Base-by-base conservation (phyloP, 2,888 invertebrate species). In the Drosophila differens region DNA sequence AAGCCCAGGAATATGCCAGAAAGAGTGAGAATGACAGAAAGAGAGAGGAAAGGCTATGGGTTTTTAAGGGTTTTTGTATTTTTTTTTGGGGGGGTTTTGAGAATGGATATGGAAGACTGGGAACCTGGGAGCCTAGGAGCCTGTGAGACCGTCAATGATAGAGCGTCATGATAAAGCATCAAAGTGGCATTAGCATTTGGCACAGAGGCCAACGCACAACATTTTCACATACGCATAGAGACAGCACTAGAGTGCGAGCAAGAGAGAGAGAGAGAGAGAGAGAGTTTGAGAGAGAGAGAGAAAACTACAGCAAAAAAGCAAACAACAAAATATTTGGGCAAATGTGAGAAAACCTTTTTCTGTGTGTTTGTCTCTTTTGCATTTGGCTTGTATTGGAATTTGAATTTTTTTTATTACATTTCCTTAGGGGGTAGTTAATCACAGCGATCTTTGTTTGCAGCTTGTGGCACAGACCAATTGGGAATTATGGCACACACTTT, bases 131-230 rank as follows among this genome's bases (percentile, higher is more conserved):
- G 14, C n/a, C 32, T 44, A 57, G 32, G 28, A 51, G 25, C 54
- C 30, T 22, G 44, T 28, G 51, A 51, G 44, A 61, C 59, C 74
- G 64, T 65, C 82, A 74, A 62, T 74, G 82, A 79, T 74, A 82
- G 74, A 82, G 82, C 74, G 51, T 33, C 64, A 57, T 60, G 82
- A 79, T 79, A 80, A 82, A 80, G 59, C 77, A 67, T 35, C 66
- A 52, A 54, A 61, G 62, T 52, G 62, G 65, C 77, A 72, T 80
- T 72, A 70, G 61, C 68, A 76, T 70, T 54, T 41, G 62, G 59
- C 68, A 73, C 30, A 54, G 47, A 47, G 30, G 61, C 53, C 60
- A 60, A 61, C 16, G 52, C 59, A 58, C 33, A 63, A 51, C 52
- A 67, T 60, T 57, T 60, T 52, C 67, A 74, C 64, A 75, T 64